Base-by-base conservation (phyloP, 2,888 invertebrate species). In the Orthosia cruda region DNA sequence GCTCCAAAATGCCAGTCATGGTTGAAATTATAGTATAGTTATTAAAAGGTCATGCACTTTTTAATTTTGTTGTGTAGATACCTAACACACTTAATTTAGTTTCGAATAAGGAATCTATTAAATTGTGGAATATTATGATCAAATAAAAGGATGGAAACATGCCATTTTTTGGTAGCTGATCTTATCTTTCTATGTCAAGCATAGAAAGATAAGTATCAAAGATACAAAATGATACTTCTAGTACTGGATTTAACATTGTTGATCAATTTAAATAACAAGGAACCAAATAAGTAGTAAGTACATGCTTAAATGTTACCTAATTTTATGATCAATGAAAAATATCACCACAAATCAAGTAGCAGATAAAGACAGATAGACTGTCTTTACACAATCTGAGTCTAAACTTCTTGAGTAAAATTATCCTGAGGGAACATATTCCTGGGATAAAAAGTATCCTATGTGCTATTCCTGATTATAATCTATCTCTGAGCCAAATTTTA, bases 171-270 rank as follows among this genome's bases (percentile, higher is more conserved):
- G 18, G 26, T n/a, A n/a, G n/a, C n/a, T n/a, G n/a, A n/a, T n/a
- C n/a, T n/a, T n/a, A n/a, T n/a, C n/a, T n/a, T n/a, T n/a, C n/a
- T n/a, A n/a, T n/a, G n/a, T n/a, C n/a, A n/a, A n/a, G n/a, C n/a
- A 49, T 59, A 23, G 58, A 58, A 77, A 23, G 11, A 40, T 23
- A 16, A 32, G 16, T 54, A 26, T 61, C n/a, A 54, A 80, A 40
- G 13, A 49, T 20, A 55, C 40, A 4, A 40, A 71, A 12, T 18
- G 16, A 15, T 52, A 32, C n/a, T 52, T 26, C 13, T 71, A 32
- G 13, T n/a, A 32, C 16, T 23, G 26, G 45, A 23, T 47, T 47
- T 47, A 18, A 49, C 4, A 23, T 58, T 2, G 15, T 16, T 23
- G 7, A 67, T 40, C 16, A 26, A 59, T 50, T 40, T 9, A 45